Percentiles rank a stretch among this genome's conserved stretches.
Conservation (phyloP, 2,888 invertebrate genomes). For the Agrochola lychnidis region DNA sequence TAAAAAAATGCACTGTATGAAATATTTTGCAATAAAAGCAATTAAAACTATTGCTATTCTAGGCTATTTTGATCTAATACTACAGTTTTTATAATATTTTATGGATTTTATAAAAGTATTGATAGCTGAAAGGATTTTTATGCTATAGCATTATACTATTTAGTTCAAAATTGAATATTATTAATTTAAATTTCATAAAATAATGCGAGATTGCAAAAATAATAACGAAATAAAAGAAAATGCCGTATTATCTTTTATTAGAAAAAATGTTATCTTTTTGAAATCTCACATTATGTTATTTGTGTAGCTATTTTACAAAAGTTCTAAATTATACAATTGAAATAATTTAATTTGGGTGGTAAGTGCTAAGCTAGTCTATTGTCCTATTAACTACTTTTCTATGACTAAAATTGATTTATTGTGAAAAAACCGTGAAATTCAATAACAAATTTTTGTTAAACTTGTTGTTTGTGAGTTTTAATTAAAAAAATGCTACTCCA, state of each 20-base stretch:
- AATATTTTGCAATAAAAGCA: constrained; percentile 52
- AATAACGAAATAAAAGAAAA: constrained; percentile 27
- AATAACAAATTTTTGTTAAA: constrained; percentile 34
- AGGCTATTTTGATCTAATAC: constrained; percentile 55
- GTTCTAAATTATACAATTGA: constrained; percentile 22
- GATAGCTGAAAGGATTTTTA: constrained; percentile 24
- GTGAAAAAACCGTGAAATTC: constrained; percentile 51
- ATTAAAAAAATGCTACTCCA: constrained; percentile 56
- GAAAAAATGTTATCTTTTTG: constrained; percentile 3
- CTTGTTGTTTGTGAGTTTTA: constrained; percentile 30
- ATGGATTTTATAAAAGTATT: constrained; percentile 21
- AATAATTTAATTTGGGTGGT: constrained; percentile 35
- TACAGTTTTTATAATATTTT: constrained; percentile 32
- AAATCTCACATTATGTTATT: constrained; percentile 49
- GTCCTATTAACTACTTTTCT: constrained; percentile 62
- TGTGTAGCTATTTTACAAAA: constrained; percentile 34
- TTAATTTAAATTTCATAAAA: constrained; percentile 24
- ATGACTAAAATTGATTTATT: constrained; percentile 60
- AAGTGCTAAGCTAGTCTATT: constrained; percentile 61
- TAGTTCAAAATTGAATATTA: constrained; percentile 13
- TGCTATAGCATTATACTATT: constrained; percentile 37
- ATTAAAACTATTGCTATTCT: constrained; percentile 54
- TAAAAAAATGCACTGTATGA: constrained; percentile 14
- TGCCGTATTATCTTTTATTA: constrained; percentile 28
- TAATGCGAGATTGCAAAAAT: constrained; percentile 58